A percentile compares a stretch with the other conserved stretches of the same genome.
phyloP scores from a whole-genome alignment of 2,797 vertebrate species.

The Pseudochromis fuscus region DNA sequence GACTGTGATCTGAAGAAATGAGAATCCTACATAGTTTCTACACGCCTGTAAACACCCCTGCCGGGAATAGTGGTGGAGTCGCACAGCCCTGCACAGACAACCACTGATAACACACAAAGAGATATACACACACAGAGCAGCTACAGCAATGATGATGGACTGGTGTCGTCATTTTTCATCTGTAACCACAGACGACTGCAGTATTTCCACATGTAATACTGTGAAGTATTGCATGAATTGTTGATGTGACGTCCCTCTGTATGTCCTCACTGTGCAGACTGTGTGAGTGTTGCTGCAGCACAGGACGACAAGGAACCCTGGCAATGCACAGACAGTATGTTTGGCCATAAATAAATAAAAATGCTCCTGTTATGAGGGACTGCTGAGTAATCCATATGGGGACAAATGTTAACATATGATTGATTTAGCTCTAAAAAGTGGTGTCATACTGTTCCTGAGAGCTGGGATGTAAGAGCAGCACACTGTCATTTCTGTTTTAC shows the following conservation, averaged over 20 bases:
- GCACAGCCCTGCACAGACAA: conserved; percentile 19
- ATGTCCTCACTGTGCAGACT: conserved; percentile 10
- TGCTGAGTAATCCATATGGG: not conserved
- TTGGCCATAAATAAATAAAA: not conserved
- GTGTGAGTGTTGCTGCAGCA: conserved; percentile 9
- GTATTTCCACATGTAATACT: conserved; percentile 30
- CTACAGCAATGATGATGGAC: conserved; percentile 12
- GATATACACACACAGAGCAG: not conserved
- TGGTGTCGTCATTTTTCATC: conserved; percentile 46
- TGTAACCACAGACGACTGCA: conserved; percentile 38
- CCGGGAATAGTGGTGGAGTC: conserved; percentile 25
- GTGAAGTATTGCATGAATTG: conserved; percentile 53
- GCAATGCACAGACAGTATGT: not conserved
- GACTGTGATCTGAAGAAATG: conserved; percentile 67
- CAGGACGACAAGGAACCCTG: not conserved
- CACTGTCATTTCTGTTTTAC: conserved; percentile 1
- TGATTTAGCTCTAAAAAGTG: conserved; percentile 9
- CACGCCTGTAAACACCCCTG: conserved; percentile 50
- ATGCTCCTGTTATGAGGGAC: not conserved
- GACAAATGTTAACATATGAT: too few relatives aligned
- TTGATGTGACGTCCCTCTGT: conserved; percentile 51
- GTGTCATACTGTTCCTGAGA: conserved; percentile 9
- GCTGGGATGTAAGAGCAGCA: not conserved
- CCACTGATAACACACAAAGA: conserved; percentile 34
- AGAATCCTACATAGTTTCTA: conserved; percentile 57